These are phyloP conservation scores for Anolis carolinensis DNA, from an alignment of 2,113 vertebrate species.

Conservation along the genomic window DNA sequence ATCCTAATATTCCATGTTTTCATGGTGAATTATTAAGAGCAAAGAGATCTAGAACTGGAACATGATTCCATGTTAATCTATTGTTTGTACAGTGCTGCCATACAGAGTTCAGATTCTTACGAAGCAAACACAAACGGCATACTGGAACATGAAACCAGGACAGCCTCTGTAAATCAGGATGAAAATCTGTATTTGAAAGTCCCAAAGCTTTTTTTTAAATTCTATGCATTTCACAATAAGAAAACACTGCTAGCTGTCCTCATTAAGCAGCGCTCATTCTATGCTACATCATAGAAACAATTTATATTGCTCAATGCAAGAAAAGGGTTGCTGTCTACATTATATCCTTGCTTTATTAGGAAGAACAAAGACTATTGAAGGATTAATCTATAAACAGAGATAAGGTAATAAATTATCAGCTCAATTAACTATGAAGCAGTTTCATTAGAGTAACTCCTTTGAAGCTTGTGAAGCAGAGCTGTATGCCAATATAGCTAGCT, in stretches of 20 bases:
- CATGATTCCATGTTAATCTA: neutral
- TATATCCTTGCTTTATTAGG: neutral
- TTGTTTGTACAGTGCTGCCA: neutral
- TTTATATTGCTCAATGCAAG: neutral
- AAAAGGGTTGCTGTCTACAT: neutral
- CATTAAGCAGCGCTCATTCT: neutral
- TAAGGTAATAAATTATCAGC: neutral
- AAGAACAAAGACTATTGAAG: neutral
- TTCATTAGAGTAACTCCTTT: neutral
- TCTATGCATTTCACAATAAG: neutral
- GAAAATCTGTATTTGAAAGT: neutral
- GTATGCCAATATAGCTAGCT: neutral
- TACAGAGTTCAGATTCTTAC: neutral
- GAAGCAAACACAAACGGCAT: too few species aligned
- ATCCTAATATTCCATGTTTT: neutral
- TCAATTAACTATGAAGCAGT: neutral
- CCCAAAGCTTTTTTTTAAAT: neutral
- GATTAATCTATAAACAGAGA: neutral
- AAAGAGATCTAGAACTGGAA: neutral
- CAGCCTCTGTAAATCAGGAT: too few species aligned
- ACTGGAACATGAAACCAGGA: neutral
- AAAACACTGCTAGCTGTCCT: neutral
- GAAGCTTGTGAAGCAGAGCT: neutral
- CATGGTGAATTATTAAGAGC: neutral
- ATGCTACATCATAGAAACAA: neutral